Conservation (phyloP, 1,140 invertebrate species). For the Argopecten irradians region DNA sequence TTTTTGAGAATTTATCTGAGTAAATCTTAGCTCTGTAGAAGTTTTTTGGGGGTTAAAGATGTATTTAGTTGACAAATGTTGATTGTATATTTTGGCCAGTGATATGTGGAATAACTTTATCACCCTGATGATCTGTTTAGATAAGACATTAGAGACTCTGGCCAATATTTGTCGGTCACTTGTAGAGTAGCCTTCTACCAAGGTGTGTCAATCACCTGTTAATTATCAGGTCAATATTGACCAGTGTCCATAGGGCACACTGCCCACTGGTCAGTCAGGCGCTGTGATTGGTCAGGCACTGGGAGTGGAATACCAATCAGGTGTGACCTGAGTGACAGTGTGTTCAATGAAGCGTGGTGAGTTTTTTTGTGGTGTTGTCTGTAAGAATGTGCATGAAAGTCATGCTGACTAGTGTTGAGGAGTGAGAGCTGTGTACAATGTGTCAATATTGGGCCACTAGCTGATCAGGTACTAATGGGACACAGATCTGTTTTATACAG, state of each 20-base stretch:
- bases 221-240: not conserved
- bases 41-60: no score
- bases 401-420: not conserved
- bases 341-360: conserved; percentile 15
- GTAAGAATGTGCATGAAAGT: not conserved
- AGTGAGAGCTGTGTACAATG: not conserved
- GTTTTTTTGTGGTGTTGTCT: not conserved
- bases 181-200: not conserved
- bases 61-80: not conserved
- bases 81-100: not conserved
- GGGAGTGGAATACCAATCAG: not conserved
- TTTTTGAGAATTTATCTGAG: no score
- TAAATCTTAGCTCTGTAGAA: no score
- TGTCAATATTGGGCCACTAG: not conserved
- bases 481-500: not conserved
- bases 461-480: not conserved
- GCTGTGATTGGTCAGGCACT: not conserved
- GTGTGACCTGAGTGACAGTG: not conserved
- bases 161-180: not conserved
- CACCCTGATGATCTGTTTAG: not conserved
- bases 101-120: not conserved
- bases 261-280: not conserved
- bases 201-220: not conserved
- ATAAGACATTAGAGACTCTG: not conserved
- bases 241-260: conserved; percentile 6